Evolutionary conservation across 2,797 vertebrate species (phyloP).

Genomic region (Otus scops): DNA sequence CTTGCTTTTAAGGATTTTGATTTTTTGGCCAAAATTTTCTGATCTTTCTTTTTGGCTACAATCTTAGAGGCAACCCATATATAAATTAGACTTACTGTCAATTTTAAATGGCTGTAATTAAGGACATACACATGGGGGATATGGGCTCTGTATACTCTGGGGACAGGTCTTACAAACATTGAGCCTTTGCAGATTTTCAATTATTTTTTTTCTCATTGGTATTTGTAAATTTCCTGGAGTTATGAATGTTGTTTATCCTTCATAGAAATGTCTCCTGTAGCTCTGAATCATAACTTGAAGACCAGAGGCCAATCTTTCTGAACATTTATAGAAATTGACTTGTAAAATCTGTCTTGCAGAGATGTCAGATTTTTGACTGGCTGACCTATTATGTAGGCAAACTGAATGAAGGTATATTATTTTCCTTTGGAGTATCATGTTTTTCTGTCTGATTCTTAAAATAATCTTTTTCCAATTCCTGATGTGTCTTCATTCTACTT

Average conservation of each 20-base stretch:
- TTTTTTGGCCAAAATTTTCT: background rate
- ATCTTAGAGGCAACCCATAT: background rate
- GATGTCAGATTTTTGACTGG: background rate
- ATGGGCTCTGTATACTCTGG: background rate
- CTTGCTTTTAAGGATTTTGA: background rate
- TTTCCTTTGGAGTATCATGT: background rate
- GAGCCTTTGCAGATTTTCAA: background rate
- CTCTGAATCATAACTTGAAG: background rate
- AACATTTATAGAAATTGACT: background rate
- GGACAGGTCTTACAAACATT: background rate
- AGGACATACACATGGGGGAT: background rate
- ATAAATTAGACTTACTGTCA: background rate
- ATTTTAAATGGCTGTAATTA: background rate
- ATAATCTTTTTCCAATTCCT: background rate
- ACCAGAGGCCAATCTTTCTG: background rate
- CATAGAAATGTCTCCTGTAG: background rate
- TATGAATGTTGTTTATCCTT: background rate
- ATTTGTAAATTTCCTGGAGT: background rate
- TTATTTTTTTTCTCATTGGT: background rate
- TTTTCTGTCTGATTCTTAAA: background rate
- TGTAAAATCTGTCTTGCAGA: background rate
- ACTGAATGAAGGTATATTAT: background rate
- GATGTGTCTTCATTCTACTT: background rate
- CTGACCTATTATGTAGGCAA: background rate
- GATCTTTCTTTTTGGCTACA: background rate